Conservation (phyloP, 2,888 invertebrate species). For the Papilio protenor region DNA sequence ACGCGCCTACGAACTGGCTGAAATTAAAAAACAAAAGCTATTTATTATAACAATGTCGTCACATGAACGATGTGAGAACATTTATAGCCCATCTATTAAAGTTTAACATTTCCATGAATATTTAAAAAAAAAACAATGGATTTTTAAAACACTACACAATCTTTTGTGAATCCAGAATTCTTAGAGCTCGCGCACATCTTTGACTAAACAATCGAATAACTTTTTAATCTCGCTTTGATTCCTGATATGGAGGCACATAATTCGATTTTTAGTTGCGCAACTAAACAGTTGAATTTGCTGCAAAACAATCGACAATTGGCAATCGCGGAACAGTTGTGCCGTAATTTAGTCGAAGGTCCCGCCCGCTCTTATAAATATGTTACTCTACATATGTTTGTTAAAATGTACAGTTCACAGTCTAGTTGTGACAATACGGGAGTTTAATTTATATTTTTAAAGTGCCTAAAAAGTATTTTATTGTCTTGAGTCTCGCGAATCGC, state of each 20-base stretch:
- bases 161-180: background rate
- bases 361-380: too few relatives aligned
- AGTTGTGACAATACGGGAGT: background rate
- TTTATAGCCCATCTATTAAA: background rate
- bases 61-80: background rate
- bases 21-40: constrained; percentile 22
- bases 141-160: background rate
- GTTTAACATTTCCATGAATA: background rate
- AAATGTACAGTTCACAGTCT: background rate
- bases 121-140: background rate
- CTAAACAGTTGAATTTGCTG: too few relatives aligned
- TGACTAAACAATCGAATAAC: too few relatives aligned
- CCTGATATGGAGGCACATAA: too few relatives aligned
- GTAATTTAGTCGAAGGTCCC: too few relatives aligned
- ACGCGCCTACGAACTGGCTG: background rate
- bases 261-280: too few relatives aligned
- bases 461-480: background rate
- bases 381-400: too few relatives aligned
- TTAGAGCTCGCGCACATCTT: too few relatives aligned
- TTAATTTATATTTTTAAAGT: background rate
- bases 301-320: too few relatives aligned
- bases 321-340: too few relatives aligned
- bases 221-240: too few relatives aligned
- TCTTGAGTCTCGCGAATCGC: background rate
- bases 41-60: constrained; percentile 34